Percentiles rank a stretch among this genome's conserved stretches.
phyloP scores from a whole-genome alignment of 2,113 vertebrate species.

The Erythrolamprus reginae region DNA sequence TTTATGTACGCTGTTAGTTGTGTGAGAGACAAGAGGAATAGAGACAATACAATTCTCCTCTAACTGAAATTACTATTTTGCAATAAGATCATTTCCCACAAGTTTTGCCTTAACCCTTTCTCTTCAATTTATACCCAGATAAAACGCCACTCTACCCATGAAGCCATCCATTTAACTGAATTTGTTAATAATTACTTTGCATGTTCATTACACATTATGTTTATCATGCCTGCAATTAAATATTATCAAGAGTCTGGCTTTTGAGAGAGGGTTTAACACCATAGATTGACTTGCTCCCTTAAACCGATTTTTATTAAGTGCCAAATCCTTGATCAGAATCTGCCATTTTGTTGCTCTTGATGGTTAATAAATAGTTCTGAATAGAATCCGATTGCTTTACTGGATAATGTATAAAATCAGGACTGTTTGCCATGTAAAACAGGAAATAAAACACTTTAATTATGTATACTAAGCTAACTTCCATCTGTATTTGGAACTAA shows the following conservation, averaged over 20 bases:
- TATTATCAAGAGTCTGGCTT: background rate
- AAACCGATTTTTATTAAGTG: background rate
- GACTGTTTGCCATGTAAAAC: background rate
- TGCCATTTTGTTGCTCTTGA: background rate
- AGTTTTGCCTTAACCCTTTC: background rate
- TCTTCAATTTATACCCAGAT: background rate
- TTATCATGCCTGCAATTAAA: background rate
- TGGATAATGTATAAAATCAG: background rate
- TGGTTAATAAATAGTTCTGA: background rate
- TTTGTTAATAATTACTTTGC: background rate
- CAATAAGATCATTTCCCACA: background rate
- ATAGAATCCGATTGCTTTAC: background rate
- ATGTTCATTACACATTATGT: background rate
- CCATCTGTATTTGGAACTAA: constrained; percentile 30
- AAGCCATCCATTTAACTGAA: background rate
- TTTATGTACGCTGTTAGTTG: background rate
- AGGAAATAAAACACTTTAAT: constrained; percentile 40
- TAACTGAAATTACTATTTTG: background rate
- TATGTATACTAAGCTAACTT: constrained; percentile 20
- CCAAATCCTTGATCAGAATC: background rate
- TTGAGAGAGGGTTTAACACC: too few species aligned
- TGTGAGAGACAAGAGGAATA: background rate
- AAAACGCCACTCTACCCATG: background rate
- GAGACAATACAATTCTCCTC: background rate
- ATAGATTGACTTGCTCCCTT: background rate